phyloP scores from a whole-genome alignment of 1,140 invertebrate genomes.

The Saccostrea echinata region DNA sequence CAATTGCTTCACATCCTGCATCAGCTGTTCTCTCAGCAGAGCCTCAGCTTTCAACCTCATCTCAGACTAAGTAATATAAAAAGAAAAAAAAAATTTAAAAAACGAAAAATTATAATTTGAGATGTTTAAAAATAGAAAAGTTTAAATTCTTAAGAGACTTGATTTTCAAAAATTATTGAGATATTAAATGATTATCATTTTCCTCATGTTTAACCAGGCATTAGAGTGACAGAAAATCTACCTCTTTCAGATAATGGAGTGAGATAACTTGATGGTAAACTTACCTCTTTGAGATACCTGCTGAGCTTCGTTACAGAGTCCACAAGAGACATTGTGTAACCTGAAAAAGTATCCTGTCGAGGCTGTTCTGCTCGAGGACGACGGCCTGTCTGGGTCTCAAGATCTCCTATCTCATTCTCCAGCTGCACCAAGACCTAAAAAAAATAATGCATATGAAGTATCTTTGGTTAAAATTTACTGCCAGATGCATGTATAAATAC shows the following conservation, averaged over 20 bases:
- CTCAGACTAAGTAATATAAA: constrained; percentile 65
- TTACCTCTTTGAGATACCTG: constrained; percentile 75
- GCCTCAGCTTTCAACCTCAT: constrained; percentile 69
- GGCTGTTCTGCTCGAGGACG: constrained; percentile 64
- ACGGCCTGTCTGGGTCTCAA: constrained; percentile 72
- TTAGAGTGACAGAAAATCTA: neutral
- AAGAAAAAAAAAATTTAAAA: neutral
- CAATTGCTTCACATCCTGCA: constrained; percentile 74
- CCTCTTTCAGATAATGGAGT: too few species aligned
- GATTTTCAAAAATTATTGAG: neutral
- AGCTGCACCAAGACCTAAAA: constrained; percentile 71
- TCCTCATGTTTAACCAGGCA: neutral
- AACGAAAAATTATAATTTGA: neutral
- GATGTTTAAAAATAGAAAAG: neutral
- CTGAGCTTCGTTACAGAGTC: constrained; percentile 73
- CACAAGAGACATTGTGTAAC: constrained; percentile 75
- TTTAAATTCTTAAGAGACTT: too few species aligned
- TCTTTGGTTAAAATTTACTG: too few species aligned
- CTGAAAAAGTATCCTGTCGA: constrained; percentile 72
- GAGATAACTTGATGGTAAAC: neutral
- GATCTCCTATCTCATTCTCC: constrained; percentile 73
- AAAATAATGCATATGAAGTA: neutral
- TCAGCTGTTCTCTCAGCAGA: constrained; percentile 73
- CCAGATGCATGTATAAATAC: too few species aligned
- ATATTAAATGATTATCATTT: neutral